phyloP scores from a whole-genome alignment of 2,888 invertebrate genomes.

The Amaurobius ferox region DNA sequence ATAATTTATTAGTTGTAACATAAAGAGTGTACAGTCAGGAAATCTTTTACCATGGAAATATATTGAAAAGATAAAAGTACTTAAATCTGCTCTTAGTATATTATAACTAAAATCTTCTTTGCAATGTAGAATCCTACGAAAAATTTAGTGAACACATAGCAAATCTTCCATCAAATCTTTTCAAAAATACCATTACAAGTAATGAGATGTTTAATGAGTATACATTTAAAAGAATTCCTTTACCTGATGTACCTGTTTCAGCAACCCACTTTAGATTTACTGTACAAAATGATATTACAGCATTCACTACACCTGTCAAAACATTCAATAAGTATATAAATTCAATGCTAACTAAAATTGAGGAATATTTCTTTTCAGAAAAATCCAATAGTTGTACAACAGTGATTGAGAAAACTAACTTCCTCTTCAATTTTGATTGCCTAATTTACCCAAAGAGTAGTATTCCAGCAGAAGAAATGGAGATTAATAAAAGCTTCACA shows the following conservation, averaged over 20 bases:
- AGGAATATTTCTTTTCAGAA: neutral
- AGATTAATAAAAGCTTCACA: neutral
- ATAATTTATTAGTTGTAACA: neutral
- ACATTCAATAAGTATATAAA: neutral
- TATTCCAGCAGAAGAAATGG: neutral
- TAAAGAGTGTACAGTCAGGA: neutral
- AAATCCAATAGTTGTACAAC: neutral
- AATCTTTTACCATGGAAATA: constrained; percentile 14
- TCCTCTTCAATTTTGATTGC: neutral
- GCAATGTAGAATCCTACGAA: neutral
- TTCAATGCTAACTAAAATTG: neutral
- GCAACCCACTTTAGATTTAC: neutral
- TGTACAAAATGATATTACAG: neutral
- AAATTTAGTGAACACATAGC: neutral
- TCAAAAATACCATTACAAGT: neutral
- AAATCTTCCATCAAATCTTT: neutral
- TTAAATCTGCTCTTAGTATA: neutral
- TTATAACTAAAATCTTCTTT: neutral
- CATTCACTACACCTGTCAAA: neutral
- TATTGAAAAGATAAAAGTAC: neutral
- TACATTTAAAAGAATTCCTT: neutral
- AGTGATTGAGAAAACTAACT: neutral
- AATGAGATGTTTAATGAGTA: neutral
- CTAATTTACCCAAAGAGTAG: neutral
- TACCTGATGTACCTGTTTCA: neutral